phyloP scores from a whole-genome alignment of 1,140 invertebrate genomes.

The Hetaerina americana region DNA sequence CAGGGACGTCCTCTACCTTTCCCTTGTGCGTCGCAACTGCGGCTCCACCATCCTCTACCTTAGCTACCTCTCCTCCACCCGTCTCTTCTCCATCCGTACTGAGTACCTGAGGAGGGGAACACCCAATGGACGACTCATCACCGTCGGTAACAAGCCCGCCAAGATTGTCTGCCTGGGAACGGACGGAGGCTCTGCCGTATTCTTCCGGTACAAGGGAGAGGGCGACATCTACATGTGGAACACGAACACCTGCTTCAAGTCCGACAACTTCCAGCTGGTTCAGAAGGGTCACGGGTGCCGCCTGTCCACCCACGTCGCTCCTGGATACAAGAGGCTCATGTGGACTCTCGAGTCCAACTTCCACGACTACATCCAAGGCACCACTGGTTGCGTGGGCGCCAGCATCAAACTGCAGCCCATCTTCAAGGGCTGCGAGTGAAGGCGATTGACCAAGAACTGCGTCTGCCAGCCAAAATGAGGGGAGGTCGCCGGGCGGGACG shows the following conservation, averaged over 20 bases:
- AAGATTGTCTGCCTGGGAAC: constrained; percentile 43
- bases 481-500: no score
- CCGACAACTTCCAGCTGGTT: constrained; percentile 39
- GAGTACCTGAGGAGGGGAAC: constrained; percentile 34
- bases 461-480: no score
- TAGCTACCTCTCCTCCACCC: constrained; percentile 39
- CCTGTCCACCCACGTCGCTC: constrained; percentile 41
- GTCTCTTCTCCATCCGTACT: constrained; percentile 42
- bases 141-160: constrained; percentile 38
- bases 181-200: constrained; percentile 39
- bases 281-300: constrained; percentile 41
- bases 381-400: constrained; percentile 39
- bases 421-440: background rate
- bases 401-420: constrained; percentile 23
- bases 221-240: constrained; percentile 47
- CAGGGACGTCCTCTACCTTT: constrained; percentile 42
- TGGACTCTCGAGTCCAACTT: constrained; percentile 50
- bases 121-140: constrained; percentile 34
- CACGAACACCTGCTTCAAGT: constrained; percentile 36
- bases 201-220: constrained; percentile 41
- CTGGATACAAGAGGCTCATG: constrained; percentile 40
- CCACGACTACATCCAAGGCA: constrained; percentile 42
- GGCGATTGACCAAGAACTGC: no score
- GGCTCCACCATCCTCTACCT: constrained; percentile 39
- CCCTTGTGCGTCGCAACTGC: constrained; percentile 32